Conservation (phyloP, 2,113 vertebrate species). For the Lamprotornis superbus region DNA sequence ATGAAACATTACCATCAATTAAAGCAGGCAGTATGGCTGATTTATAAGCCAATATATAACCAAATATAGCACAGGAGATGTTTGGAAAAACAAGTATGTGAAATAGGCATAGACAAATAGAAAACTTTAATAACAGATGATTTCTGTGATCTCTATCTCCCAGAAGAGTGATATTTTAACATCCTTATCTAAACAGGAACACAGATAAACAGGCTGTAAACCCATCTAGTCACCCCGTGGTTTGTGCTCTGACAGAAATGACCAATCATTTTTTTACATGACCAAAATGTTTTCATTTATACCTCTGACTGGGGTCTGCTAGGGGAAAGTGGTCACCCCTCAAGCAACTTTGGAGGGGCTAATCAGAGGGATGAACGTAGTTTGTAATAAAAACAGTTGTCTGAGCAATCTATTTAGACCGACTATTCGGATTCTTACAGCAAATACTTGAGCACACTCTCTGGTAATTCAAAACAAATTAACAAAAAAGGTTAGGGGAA, state of each 20-base stretch:
- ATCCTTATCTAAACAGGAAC: neutral
- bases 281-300: neutral
- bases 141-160: conserved; percentile 6
- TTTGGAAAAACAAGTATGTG: conserved; percentile 14
- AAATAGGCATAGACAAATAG: neutral
- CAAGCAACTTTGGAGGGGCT: neutral
- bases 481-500: neutral
- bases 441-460: neutral
- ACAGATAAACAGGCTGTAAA: conserved; percentile 13
- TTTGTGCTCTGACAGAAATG: neutral
- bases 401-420: neutral
- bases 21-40: conserved; percentile 25
- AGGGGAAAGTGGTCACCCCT: neutral
- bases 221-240: neutral
- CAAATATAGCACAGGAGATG: conserved; percentile 26
- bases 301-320: neutral
- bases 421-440: neutral
- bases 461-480: neutral
- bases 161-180: conserved; percentile 11
- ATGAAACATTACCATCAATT: conserved; percentile 29
- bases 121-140: conserved; percentile 32
- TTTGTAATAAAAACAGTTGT: neutral
- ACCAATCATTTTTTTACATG: neutral
- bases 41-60: conserved; percentile 51
- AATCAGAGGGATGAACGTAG: neutral